Base-by-base conservation (phyloP, 2,113 vertebrate genomes). In the Neolamprologus devosi region DNA sequence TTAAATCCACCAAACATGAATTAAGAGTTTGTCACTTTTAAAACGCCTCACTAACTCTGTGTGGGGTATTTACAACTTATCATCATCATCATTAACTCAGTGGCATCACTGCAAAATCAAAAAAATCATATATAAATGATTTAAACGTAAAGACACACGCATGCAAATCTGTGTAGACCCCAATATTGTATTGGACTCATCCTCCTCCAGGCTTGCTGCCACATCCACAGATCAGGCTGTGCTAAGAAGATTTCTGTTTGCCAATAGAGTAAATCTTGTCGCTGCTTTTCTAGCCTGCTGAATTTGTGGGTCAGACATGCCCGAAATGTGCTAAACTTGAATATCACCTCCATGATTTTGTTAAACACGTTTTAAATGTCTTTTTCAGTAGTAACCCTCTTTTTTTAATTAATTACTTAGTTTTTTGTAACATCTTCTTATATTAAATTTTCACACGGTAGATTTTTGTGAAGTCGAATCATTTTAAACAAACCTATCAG, bases 221-320 rank as follows among this genome's bases (percentile, higher is more conserved):
- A 96, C 90, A 89, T 91, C 68, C 80, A 65, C 91, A 94, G 93
- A 95, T 95, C 88, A 95, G 83, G 75, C 94, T 19, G 58, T 37
- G 84, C 88, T 95, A 94, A 96, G 95, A 93, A 92, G 94, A 94
- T 95, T 95, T 94, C 86, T 84, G 54, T 82, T 82, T 87, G 81
- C 85, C 80, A 68, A 84, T 45, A 88, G 85, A 86, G 42, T 49
- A 90, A 95, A 94, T 93, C 93, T 81, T 83, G 84, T 87, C 19
- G 1, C 89, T 87, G 87, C 84, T 93, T 90, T 82, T 68, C 49
- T 92, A 82, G 53, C 53, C 23, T 57, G 87, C 84, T 55, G 81
- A 86, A 73, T 92, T 93, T 92, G 75, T 92, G 86, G 90, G 88
- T 92, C 89, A 68, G 79, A 90, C 83, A 42, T 57, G 85, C n/a